phyloP scores from a whole-genome alignment of 2,113 vertebrate genomes.

The Phylloscopus trochilus region DNA sequence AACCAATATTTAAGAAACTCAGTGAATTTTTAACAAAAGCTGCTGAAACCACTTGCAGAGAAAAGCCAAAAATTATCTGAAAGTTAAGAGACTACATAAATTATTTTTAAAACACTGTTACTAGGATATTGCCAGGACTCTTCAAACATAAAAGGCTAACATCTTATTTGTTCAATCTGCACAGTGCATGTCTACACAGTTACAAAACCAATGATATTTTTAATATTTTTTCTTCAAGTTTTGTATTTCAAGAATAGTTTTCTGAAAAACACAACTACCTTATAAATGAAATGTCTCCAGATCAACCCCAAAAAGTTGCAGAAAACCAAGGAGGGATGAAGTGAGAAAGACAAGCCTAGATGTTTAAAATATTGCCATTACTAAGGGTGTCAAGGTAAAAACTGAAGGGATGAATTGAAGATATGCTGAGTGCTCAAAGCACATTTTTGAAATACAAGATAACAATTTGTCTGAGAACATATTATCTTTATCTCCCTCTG shows the following conservation, averaged over 20 bases:
- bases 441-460: constrained; percentile 50
- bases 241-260: neutral
- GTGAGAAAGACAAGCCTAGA: neutral
- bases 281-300: neutral
- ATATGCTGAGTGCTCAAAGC: constrained; percentile 25
- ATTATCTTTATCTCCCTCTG: constrained; percentile 44
- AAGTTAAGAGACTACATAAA: neutral
- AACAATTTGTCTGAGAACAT: constrained; percentile 55
- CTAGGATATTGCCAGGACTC: neutral
- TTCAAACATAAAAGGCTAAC: neutral
- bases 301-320: neutral
- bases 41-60: neutral
- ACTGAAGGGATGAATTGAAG: constrained; percentile 11
- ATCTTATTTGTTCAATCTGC: neutral
- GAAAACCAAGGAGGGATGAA: constrained; percentile 1
- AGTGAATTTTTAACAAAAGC: neutral
- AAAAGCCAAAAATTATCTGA: neutral
- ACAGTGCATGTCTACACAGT: neutral
- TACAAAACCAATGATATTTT: neutral
- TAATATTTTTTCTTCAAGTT: neutral
- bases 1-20: neutral
- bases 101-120: neutral
- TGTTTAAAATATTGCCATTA: constrained; percentile 30
- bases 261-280: neutral
- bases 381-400: constrained; percentile 44